Conservation (phyloP, 2,888 invertebrate species). For the Amphipyra berbera region DNA sequence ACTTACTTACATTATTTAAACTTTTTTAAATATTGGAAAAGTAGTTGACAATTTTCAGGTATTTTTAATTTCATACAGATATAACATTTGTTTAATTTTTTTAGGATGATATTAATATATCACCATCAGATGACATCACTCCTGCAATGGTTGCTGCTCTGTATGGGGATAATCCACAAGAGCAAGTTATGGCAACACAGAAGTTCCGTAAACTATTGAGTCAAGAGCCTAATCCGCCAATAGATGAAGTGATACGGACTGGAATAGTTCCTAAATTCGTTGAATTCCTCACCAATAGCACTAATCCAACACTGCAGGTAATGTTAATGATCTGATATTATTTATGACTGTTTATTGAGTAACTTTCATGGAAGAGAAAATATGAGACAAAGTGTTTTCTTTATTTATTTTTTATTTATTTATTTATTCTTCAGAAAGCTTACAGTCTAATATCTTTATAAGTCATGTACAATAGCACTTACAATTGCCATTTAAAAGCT, state of each 20-base stretch:
- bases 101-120: constrained; percentile 86
- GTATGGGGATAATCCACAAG: constrained; percentile 93
- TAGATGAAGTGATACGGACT: constrained; percentile 98
- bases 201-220: constrained; percentile 98
- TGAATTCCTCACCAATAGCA: constrained; percentile 95
- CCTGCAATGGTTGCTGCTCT: constrained; percentile 96
- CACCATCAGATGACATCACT: constrained; percentile 90
- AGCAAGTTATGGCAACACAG: constrained; percentile 96
- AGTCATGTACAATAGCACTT: too few relatives aligned
- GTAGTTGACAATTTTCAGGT: too few relatives aligned
- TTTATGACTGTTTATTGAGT: not conserved
- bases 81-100: constrained; percentile 12
- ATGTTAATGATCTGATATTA: constrained; percentile 70
- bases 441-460: too few relatives aligned
- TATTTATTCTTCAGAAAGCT: too few relatives aligned
- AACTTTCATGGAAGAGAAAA: too few relatives aligned
- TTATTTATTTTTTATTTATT: too few relatives aligned
- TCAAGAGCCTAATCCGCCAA: constrained; percentile 98
- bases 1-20: not conserved
- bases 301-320: constrained; percentile 96
- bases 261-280: constrained; percentile 98
- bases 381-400: too few relatives aligned
- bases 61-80: not conserved
- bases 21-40: not conserved
- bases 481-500: too few relatives aligned